Percentiles rank a stretch among this genome's conserved stretches.
phyloP scores from a whole-genome alignment of 1,140 invertebrate genomes.

The Brachionus rubens region DNA sequence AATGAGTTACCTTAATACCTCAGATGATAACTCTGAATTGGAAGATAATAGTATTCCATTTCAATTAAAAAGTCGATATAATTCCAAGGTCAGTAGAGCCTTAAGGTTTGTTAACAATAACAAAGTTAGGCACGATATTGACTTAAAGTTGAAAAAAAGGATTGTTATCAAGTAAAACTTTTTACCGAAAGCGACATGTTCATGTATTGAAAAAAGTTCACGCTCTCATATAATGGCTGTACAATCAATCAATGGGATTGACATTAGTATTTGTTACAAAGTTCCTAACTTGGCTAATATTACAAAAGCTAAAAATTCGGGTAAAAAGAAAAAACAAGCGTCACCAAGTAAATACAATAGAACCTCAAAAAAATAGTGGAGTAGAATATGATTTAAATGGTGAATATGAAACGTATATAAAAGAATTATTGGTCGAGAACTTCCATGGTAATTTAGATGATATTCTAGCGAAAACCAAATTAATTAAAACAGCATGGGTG shows the following conservation, averaged over 20 bases:
- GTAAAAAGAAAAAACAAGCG: background rate
- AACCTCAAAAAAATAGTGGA: background rate
- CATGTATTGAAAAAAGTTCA: no score
- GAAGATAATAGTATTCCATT: conserved; percentile 14
- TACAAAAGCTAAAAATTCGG: background rate
- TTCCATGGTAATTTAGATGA: background rate
- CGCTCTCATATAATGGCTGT: background rate
- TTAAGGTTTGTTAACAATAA: background rate
- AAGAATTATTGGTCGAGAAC: background rate
- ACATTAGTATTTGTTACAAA: background rate
- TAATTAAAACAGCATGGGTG: background rate
- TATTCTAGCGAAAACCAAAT: background rate
- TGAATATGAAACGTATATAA: background rate
- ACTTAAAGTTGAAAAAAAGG: no score
- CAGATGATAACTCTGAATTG: background rate
- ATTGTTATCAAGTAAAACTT: no score
- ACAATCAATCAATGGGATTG: conserved; percentile 4
- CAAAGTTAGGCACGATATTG: background rate
- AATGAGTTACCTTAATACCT: background rate
- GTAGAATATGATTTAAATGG: background rate
- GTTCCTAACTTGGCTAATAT: background rate
- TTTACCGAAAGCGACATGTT: no score
- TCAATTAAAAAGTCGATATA: background rate
- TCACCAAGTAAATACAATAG: background rate
- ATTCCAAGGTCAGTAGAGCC: background rate